Percentiles rank a stretch among this genome's conserved stretches.
These are phyloP conservation scores for Tragelaphus strepsiceros DNA, from an alignment of 2,113 vertebrate genomes.

Conservation along the genomic window DNA sequence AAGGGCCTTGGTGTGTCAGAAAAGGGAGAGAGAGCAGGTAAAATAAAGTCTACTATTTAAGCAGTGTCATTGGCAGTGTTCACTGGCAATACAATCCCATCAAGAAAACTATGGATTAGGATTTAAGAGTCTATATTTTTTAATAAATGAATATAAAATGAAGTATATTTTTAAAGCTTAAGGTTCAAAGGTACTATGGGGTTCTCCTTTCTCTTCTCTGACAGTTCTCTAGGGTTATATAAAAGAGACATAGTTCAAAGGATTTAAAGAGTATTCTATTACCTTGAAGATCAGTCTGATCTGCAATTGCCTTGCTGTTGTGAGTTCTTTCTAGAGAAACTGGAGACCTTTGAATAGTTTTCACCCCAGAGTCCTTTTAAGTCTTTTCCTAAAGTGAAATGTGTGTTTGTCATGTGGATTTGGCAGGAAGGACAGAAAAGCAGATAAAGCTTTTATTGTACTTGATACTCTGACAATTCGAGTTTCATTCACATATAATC, in stretches of 20 bases:
- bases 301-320: slow-evolving; percentile 41
- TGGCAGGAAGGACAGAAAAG: slow-evolving; percentile 66
- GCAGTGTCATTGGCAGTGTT: not conserved
- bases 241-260: slow-evolving; percentile 39
- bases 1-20: not conserved
- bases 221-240: not conserved
- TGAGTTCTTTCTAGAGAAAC: slow-evolving; percentile 48
- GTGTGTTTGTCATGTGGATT: slow-evolving; percentile 46
- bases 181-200: not conserved
- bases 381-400: slow-evolving; percentile 62
- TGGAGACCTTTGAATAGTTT: slow-evolving; percentile 56
- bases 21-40: not conserved
- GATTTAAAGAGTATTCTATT: slow-evolving; percentile 45
- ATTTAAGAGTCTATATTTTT: not conserved
- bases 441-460: slow-evolving; percentile 68
- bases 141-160: slow-evolving; percentile 6
- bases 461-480: slow-evolving; percentile 59
- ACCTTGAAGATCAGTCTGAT: slow-evolving; percentile 38
- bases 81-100: not conserved
- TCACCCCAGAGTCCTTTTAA: slow-evolving; percentile 69
- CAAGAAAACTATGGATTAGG: not conserved
- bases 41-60: slow-evolving; percentile 3
- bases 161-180: slow-evolving; percentile 24
- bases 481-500: slow-evolving; percentile 63
- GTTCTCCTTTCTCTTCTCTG: not conserved